phyloP scores from a whole-genome alignment of 2,888 invertebrate species.

The Hypomecis punctinalis region DNA sequence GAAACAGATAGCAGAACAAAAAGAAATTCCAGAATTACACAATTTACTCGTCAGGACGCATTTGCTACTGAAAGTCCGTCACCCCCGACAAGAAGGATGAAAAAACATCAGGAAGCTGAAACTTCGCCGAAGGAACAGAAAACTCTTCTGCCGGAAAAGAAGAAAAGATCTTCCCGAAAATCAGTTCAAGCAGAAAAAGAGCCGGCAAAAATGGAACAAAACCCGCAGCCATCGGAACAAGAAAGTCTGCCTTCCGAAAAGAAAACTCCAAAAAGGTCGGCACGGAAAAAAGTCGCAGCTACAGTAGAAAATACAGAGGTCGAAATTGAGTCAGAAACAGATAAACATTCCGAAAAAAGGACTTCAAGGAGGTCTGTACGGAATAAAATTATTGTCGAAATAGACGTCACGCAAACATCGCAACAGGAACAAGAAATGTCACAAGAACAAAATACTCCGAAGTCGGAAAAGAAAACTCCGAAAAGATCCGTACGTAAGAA shows the following conservation, averaged over 20 bases:
- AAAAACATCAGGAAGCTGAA: slow-evolving; percentile 48
- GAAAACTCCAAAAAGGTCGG: slow-evolving; percentile 2
- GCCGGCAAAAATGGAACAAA: neutral
- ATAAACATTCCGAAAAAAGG: neutral
- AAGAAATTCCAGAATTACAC: slow-evolving; percentile 55
- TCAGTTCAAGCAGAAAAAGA: too few relatives aligned
- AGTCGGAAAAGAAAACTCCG: neutral
- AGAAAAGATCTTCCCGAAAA: too few relatives aligned
- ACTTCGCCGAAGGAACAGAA: neutral
- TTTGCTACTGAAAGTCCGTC: slow-evolving; percentile 50
- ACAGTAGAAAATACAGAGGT: neutral
- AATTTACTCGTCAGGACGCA: slow-evolving; percentile 59
- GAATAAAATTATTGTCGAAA: neutral
- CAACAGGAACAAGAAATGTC: neutral
- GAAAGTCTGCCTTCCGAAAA: neutral
- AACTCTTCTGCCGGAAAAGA: neutral
- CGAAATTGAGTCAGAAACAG: neutral
- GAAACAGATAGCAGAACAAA: slow-evolving; percentile 47
- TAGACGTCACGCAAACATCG: neutral
- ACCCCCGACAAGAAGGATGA: slow-evolving; percentile 61
- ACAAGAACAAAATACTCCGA: neutral
- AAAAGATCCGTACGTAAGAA: slow-evolving; percentile 4
- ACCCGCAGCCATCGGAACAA: neutral
- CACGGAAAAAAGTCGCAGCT: neutral
- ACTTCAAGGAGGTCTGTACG: neutral